Base-by-base conservation (phyloP, 1,140 invertebrate species). In the Cydia strobilella region DNA sequence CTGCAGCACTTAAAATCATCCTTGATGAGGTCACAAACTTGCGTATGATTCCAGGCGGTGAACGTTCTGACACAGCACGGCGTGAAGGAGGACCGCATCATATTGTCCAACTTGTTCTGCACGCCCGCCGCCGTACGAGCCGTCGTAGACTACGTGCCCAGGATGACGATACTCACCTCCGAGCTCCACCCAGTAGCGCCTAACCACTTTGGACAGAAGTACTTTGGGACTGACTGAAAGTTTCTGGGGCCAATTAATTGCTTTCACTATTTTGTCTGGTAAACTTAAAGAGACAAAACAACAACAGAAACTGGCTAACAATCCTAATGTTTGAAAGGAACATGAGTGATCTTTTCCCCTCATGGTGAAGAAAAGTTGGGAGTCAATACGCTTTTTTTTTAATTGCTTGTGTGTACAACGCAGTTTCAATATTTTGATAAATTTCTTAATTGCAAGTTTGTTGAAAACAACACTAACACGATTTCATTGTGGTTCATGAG, bases 121-220 rank as follows among this genome's bases (percentile, higher is more conserved):
- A 99, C 99, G 0, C 98, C 98, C 20, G 95, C 95, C 86, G 98
- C 98, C 80, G 97, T 97, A 5, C 95, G 96, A 85, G 96, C 96
- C n/a, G 95, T 99, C 72, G 95, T 97, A 48, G 95, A 96, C 82
- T 96, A 96, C 80, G 99, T 98, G 91, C 98, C 98, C 63, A 95
- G 96, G 93, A 96, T 99, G 95, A 98, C 97, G 89, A 98, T 99
- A 82, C 94, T 99, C 65, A 99, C 98, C 0, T 98, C 98, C 1
- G 98, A 99, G 93, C 94, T 99, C 59, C 97, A 99, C 93, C 96
- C 96, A 9, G 96, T 99, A n/a, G 97, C 98, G 27, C 98, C 98
- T 15, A 99, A 98, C 94, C 98, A 99, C 93, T 99, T 99, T 94
- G 98, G 98, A 79, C 97, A 98, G 93, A 99, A 98, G 93, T 99